Conservation (phyloP, 92 coral and sea anemone species). For the Epizoanthus scotinus region DNA sequence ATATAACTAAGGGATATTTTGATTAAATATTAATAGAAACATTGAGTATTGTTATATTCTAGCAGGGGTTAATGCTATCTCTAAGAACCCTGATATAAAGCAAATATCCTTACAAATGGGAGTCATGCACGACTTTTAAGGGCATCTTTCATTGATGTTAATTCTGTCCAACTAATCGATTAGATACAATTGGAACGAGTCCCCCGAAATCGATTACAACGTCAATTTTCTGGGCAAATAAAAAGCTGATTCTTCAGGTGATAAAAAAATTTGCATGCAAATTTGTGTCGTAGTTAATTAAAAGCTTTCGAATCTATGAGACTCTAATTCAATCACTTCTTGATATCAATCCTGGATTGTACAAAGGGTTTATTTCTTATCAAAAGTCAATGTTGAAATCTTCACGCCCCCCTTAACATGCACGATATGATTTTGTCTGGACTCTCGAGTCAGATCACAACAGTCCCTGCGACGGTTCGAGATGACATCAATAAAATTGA, state of each 20-base stretch:
- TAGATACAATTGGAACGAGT: constrained; percentile 34
- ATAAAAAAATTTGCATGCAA: constrained; percentile 73
- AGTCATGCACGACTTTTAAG: constrained; percentile 36
- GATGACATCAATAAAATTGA: constrained; percentile 41
- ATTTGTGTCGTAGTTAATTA: constrained; percentile 72
- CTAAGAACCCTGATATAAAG: constrained; percentile 40
- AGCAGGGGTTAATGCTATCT: constrained; percentile 48
- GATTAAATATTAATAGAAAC: constrained; percentile 46
- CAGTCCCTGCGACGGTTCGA: constrained; percentile 1
- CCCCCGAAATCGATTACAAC: constrained; percentile 25
- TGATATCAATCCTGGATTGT: constrained; percentile 46
- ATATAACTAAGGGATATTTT: constrained; percentile 40
- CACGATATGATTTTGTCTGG: not conserved
- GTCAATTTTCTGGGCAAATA: constrained; percentile 46
- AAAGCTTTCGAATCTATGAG: constrained; percentile 67
- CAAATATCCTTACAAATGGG: constrained; percentile 25
- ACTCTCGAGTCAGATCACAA: constrained; percentile 2
- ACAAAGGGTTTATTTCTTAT: constrained; percentile 50
- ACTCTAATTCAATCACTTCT: constrained; percentile 71
- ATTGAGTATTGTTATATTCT: constrained; percentile 13
- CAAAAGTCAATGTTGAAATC: not conserved
- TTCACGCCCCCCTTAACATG: constrained; percentile 50
- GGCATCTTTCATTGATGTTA: constrained; percentile 18
- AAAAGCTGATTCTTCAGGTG: constrained; percentile 49
- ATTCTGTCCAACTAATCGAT: constrained; percentile 19